phyloP scores from a whole-genome alignment of 2,113 vertebrate species.

The Lanius ludovicianus region DNA sequence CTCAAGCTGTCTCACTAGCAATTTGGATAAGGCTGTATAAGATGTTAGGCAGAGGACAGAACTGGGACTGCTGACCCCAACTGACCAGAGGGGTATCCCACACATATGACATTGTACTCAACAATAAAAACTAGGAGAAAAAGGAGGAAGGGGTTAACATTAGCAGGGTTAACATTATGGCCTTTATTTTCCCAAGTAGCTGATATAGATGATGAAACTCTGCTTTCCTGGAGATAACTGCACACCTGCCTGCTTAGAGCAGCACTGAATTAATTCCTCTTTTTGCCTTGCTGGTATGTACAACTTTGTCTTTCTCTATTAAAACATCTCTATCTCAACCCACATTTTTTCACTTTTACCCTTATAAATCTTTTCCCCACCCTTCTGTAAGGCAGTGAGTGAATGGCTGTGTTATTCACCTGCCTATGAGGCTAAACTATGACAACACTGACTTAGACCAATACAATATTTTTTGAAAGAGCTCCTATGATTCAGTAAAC shows the following conservation, averaged over 20 bases:
- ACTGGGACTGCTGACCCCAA: background rate
- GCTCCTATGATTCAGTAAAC: background rate
- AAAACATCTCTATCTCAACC: background rate
- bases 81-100: background rate
- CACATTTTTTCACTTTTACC: fast-evolving
- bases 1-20: fast-evolving
- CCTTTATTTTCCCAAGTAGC: background rate
- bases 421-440: background rate
- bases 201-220: background rate
- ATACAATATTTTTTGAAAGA: background rate
- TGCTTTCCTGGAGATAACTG: background rate
- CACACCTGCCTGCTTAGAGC: background rate
- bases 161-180: background rate
- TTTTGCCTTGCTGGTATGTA: background rate
- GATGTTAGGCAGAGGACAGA: background rate
- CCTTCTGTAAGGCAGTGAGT: background rate
- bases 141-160: background rate
- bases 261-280: background rate
- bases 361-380: background rate
- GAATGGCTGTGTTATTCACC: background rate
- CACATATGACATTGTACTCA: fast-evolving
- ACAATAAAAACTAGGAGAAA: background rate
- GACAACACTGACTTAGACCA: background rate
- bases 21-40: background rate
- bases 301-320: background rate